These are phyloP conservation scores for Cotesia congregata DNA, from an alignment of 2,888 invertebrate genomes.

Conservation along the genomic window DNA sequence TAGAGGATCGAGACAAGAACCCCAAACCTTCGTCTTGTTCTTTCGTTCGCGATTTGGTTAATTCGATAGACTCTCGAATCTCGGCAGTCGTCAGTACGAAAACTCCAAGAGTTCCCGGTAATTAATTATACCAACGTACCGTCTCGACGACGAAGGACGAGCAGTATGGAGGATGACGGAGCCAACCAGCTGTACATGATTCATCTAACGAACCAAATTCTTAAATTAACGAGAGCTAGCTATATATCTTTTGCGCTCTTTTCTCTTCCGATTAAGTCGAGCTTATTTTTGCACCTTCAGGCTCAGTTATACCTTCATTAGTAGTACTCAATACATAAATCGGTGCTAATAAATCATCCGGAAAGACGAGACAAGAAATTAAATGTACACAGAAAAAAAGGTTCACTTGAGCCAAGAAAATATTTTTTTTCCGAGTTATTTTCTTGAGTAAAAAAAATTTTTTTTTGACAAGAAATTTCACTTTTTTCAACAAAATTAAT, in stretches of 20 bases:
- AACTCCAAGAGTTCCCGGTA: constrained; percentile 49
- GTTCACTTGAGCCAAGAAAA: too few relatives aligned
- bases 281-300: background rate
- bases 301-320: background rate
- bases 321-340: constrained; percentile 16
- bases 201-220: constrained; percentile 68
- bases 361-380: constrained; percentile 11
- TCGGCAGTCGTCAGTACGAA: constrained; percentile 23
- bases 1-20: constrained; percentile 42
- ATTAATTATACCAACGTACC: constrained; percentile 67
- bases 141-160: constrained; percentile 36
- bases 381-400: background rate
- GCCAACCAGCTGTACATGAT: constrained; percentile 64
- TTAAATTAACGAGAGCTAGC: constrained; percentile 65
- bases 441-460: too few relatives aligned
- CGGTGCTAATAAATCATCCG: constrained; percentile 14
- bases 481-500: too few relatives aligned
- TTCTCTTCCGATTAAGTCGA: constrained; percentile 18
- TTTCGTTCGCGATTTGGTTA: constrained; percentile 42
- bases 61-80: constrained; percentile 50
- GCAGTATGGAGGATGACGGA: background rate
- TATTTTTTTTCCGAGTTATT: too few relatives aligned
- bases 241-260: constrained; percentile 7
- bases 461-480: too few relatives aligned
- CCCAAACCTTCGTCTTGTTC: constrained; percentile 32